These are phyloP conservation scores for Champsocephalus gunnari DNA, from an alignment of 2,797 vertebrate genomes.

Conservation along the genomic window DNA sequence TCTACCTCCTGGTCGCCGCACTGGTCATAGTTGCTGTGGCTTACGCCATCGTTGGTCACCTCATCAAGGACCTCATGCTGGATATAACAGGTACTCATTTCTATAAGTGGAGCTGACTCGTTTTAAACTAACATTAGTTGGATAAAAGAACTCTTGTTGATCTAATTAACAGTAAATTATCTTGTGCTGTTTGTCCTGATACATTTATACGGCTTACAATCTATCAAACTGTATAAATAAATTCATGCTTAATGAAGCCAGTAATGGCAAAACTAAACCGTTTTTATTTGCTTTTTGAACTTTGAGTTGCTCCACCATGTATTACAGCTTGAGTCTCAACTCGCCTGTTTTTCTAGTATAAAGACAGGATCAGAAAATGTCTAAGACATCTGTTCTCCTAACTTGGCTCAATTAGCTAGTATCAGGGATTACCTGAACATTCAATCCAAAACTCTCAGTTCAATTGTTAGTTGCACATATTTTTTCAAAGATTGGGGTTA, in stretches of 20 bases:
- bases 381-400: too few species aligned
- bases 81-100: constrained; percentile 85
- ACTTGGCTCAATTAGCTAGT: not conserved
- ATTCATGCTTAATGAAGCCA: not conserved
- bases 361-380: not conserved
- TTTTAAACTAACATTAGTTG: not conserved
- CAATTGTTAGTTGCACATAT: not conserved
- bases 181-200: not conserved
- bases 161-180: not conserved
- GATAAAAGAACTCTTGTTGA: not conserved
- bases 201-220: not conserved
- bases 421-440: not conserved
- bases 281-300: not conserved
- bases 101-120: not conserved
- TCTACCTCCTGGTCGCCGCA: constrained; percentile 86
- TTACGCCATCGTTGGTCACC: constrained; percentile 89
- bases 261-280: not conserved
- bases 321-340: not conserved
- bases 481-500: not conserved
- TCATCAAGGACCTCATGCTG: constrained; percentile 89
- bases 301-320: not conserved
- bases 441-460: not conserved
- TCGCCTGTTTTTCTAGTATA: not conserved
- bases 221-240: too few species aligned
- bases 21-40: constrained; percentile 87